A percentile compares a stretch with the other conserved stretches of the same genome.
phyloP scores from a whole-genome alignment of 2,888 invertebrate genomes.

The Eilema griseolum region DNA sequence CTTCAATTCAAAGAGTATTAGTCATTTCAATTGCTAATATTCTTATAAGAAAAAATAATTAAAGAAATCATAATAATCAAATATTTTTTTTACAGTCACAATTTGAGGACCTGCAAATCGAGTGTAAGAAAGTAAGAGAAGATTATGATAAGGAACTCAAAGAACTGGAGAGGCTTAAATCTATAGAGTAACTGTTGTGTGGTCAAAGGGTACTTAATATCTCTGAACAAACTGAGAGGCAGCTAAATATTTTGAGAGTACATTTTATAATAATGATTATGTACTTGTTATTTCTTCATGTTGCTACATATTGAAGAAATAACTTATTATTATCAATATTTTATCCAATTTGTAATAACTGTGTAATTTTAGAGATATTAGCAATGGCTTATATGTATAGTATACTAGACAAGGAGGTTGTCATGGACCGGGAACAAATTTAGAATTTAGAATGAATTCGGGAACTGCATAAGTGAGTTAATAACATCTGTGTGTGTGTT shows the following conservation, averaged over 20 bases:
- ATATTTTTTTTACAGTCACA: slow-evolving; percentile 66
- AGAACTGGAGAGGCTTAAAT: slow-evolving; percentile 51
- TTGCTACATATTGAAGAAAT: no score
- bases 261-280: background rate
- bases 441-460: background rate
- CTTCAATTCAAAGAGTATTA: no score
- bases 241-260: background rate
- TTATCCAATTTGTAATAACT: background rate
- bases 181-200: slow-evolving; percentile 20
- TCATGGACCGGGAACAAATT: no score
- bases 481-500: no score
- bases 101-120: slow-evolving; percentile 76
- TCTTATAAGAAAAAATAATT: no score
- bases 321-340: background rate
- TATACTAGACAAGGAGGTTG: no score
- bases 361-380: background rate
- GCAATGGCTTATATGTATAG: background rate
- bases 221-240: background rate
- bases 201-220: background rate
- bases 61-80: background rate
- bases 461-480: no score
- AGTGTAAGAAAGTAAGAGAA: slow-evolving; percentile 73
- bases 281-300: background rate
- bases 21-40: no score
- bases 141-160: slow-evolving; percentile 61